Percentiles rank a stretch among this genome's conserved stretches.
These are phyloP conservation scores for Tragopan temminckii DNA, from an alignment of 2,797 vertebrate genomes.

Conservation along the genomic window DNA sequence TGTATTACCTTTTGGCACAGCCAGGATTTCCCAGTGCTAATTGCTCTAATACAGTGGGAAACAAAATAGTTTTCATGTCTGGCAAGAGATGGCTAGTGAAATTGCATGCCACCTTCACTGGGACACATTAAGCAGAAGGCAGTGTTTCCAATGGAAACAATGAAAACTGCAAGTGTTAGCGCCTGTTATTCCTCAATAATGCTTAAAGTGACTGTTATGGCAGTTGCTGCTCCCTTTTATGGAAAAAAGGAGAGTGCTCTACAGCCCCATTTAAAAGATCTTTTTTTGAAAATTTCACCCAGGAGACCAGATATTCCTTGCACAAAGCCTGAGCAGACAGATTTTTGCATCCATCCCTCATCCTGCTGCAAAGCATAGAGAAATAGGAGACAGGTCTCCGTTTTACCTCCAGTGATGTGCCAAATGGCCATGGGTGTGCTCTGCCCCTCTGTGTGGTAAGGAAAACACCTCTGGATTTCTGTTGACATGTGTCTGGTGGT, in stretches of 20 bases:
- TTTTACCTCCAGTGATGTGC: neutral
- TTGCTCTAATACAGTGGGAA: slow-evolving; percentile 73
- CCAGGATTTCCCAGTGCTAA: slow-evolving; percentile 78
- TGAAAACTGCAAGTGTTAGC: slow-evolving; percentile 67
- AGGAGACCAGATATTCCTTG: slow-evolving; percentile 34
- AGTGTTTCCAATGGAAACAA: slow-evolving; percentile 71
- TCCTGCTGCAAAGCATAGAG: neutral
- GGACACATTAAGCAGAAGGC: slow-evolving; percentile 75
- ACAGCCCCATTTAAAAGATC: slow-evolving; percentile 41
- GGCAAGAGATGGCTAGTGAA: slow-evolving; percentile 72
- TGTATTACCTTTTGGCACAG: slow-evolving; percentile 80
- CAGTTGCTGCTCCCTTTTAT: slow-evolving; percentile 57
- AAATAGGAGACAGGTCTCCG: neutral
- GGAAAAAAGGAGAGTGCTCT: slow-evolving; percentile 34
- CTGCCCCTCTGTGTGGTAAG: neutral
- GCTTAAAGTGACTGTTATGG: slow-evolving; percentile 64
- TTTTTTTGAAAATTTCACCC: slow-evolving; percentile 38
- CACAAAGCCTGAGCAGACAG: slow-evolving; percentile 17
- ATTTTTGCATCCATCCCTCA: slow-evolving; percentile 21
- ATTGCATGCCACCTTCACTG: slow-evolving; percentile 70
- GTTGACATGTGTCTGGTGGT: neutral
- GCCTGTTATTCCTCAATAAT: slow-evolving; percentile 67
- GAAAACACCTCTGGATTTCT: neutral
- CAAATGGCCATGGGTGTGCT: fast-evolving
- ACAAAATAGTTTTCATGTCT: slow-evolving; percentile 66